Evolutionary conservation across 1,140 invertebrate species (phyloP).

Genomic region (Nylanderia fulva): DNA sequence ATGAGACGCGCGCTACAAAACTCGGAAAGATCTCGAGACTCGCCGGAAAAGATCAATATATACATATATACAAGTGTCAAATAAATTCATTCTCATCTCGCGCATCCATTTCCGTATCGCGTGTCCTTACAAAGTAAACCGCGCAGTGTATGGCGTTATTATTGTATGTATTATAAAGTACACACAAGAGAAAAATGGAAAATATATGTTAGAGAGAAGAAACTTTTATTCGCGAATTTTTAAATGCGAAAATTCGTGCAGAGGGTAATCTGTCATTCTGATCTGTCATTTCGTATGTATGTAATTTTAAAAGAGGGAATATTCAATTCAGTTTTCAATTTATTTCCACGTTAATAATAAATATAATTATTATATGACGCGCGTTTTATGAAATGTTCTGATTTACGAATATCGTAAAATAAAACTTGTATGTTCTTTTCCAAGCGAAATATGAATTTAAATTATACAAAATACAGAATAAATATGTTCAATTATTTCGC

Average conservation of each 20-base stretch:
- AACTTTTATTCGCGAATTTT: neutral
- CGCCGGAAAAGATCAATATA: neutral
- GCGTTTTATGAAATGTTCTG: no score
- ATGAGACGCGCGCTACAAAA: slow-evolving; percentile 17
- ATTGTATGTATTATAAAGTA: neutral
- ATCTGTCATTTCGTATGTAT: no score
- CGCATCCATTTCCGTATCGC: no score
- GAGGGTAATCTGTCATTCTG: neutral
- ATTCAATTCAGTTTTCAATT: no score
- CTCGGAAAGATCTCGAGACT: neutral
- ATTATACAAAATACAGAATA: neutral
- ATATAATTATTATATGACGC: no score
- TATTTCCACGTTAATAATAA: no score
- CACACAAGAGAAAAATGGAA: neutral
- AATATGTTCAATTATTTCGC: neutral
- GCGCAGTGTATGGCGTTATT: no score
- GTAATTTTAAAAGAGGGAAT: no score
- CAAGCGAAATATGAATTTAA: neutral
- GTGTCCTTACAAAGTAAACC: neutral
- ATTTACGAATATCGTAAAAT: no score
- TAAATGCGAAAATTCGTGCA: neutral
- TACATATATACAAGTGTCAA: neutral
- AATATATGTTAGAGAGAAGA: neutral
- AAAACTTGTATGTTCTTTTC: no score
- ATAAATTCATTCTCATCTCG: neutral